phyloP scores from a whole-genome alignment of 2,888 invertebrate genomes.

The Troides aeacus region DNA sequence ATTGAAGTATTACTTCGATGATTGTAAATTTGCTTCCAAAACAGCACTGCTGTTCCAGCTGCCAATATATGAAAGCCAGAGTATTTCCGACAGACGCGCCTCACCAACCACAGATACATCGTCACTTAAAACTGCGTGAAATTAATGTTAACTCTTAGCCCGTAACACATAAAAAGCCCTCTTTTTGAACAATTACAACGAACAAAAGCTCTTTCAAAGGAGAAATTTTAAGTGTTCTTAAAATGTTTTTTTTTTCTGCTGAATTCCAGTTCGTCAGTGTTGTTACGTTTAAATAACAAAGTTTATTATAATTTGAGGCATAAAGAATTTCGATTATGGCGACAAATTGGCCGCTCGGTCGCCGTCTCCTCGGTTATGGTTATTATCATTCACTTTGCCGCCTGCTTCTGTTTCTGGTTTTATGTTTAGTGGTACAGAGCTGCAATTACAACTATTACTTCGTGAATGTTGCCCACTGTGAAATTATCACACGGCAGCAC shows the following conservation, averaged over 20 bases:
- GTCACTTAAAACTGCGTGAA: too few relatives aligned
- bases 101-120: too few relatives aligned
- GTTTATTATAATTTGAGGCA: constrained; percentile 64
- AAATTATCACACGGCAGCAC: constrained; percentile 6
- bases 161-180: too few relatives aligned
- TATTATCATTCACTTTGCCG: constrained; percentile 56
- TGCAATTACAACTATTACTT: constrained; percentile 35
- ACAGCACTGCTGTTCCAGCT: too few relatives aligned
- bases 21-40: too few relatives aligned
- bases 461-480: constrained; percentile 7
- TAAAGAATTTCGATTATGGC: constrained; percentile 67
- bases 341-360: constrained; percentile 66
- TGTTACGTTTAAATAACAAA: constrained; percentile 42
- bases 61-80: too few relatives aligned
- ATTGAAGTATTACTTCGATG: too few relatives aligned
- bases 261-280: neutral
- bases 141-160: too few relatives aligned
- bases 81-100: too few relatives aligned
- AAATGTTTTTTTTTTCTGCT: neutral
- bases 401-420: constrained; percentile 47
- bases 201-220: neutral
- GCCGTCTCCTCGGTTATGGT: constrained; percentile 42
- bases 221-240: neutral
- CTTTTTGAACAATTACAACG: neutral
- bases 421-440: constrained; percentile 35